A percentile compares a stretch with the other conserved stretches of the same genome.
These are phyloP conservation scores for Adelosebastes latens DNA, from an alignment of 2,797 vertebrate genomes.

Conservation along the genomic window DNA sequence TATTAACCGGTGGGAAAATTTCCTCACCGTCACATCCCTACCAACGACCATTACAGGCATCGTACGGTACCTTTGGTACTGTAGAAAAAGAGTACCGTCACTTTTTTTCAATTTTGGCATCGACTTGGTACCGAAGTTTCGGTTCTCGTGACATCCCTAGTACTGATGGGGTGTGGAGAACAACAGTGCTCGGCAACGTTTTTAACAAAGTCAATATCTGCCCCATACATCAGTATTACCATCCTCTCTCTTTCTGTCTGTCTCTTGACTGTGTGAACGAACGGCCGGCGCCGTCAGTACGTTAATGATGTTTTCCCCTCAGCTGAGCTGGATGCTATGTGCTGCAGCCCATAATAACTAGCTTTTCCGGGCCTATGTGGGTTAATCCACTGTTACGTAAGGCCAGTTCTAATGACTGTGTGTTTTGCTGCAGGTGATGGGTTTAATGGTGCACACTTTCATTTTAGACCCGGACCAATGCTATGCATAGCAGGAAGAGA, in stretches of 20 bases:
- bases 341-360: slow-evolving; percentile 61
- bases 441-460: slow-evolving; percentile 55
- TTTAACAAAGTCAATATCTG: neutral
- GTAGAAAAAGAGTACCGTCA: too few species aligned
- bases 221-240: neutral
- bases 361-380: slow-evolving; percentile 67
- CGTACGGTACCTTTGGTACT: too few species aligned
- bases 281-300: neutral
- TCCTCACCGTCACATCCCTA: too few species aligned
- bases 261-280: neutral
- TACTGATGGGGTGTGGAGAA: neutral
- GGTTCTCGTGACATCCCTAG: too few species aligned
- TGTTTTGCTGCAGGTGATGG: slow-evolving; percentile 69
- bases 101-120: too few species aligned
- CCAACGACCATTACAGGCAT: too few species aligned
- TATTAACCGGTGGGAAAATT: too few species aligned
- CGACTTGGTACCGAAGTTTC: too few species aligned
- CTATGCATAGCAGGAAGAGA: slow-evolving; percentile 9
- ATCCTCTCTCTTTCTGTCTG: neutral
- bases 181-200: neutral
- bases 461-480: slow-evolving; percentile 8
- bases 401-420: slow-evolving; percentile 61
- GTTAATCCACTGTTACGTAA: slow-evolving; percentile 72
- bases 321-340: slow-evolving; percentile 55
- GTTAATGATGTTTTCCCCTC: slow-evolving; percentile 29